Base-by-base conservation (phyloP, 2,113 vertebrate genomes). In the Xiphophorus maculatus region DNA sequence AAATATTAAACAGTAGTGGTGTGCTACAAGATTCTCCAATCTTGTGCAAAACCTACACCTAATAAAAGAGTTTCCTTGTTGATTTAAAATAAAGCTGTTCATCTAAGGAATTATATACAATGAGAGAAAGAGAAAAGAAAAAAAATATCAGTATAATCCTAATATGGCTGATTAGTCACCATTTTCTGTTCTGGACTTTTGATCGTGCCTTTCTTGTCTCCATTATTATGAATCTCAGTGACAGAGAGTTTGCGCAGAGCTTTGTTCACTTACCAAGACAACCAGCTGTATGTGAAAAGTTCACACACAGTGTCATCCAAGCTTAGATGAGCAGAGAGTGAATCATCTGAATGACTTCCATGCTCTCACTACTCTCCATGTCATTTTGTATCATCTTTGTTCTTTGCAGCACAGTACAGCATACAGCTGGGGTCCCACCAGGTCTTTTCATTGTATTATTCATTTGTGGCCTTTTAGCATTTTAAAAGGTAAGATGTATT, bases 221-320 rank as follows among this genome's bases (percentile, higher is more conserved):
- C 42, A 79, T 67, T 76, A 74, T 64, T 76, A 67, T 48, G 30
- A 67, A 69, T 74, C 73, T 83, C 64, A 76, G 89, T 84, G 89
- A 66, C 51, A 73, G 75, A 67, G 86, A 82, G 71, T 84, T 67
- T 65, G 71, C 67, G 65, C 78, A 79, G 71, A 71, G 81, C 77
- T 80, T 61, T 89, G 88, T 92, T 82, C 84, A 68, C 73, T 84
- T 79, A 27, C 79, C 93, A 87, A 91, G 87, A 89, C 86, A 80
- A 68, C 72, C 90, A 92, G 77, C 74, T 92, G 89, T 86, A 81
- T 88, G 61, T 67, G 77, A 82, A 54, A 79, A 68, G 61, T 83
- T 79, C 64, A 84, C 65, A 77, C 29, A 54, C 74, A 67, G 67
- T 60, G 71, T 82, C 13, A 19, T 73, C 79, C 75, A 63, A 79